Evolutionary conservation across 2,113 vertebrate genomes (phyloP), one percentile per base, ranked within the genome.

Genomic region (Misgurnus anguillicaudatus): DNA sequence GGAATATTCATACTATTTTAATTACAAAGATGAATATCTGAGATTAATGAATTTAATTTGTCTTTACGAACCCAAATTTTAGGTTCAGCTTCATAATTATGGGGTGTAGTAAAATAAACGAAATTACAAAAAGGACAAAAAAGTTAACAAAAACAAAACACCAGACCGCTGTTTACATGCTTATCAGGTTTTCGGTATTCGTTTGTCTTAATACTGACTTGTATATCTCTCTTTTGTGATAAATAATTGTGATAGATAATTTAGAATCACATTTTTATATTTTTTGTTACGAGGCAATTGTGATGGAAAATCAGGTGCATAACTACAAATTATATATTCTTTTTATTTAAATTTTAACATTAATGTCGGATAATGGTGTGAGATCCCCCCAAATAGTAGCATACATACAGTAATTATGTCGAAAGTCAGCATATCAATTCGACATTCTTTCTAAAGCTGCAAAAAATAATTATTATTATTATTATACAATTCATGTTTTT

Each of bases 31-130:
- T 39, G 36, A 39, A 31, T 61, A 31, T 36, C 42, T 57, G 36
- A 57, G 36, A 71, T 57, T 8, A 57, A 60, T 58, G 6, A 3
- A 60, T 58, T 60, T 24, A 14, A 71, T 60, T 16, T 41, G 4
- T 14, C 53, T 38, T 16, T 24, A 41, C 53, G 39, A 39, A 71
- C 55, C 68, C 38, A 73, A 11, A 73, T 24, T 42, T 73, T 21
- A 60, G 51, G 38, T 39, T 24, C 53, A 16, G 70, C 53, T 42
- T n/a, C 42, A 24, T 42, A 13, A 60, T 60, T 60, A 16, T 14
- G 21, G 11, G 42, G n/a, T 58, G 38, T 42, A 38, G 38, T 60
- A 11, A 38, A 42, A 17, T n/a, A 60, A 73, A 72, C 42, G 41
- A 72, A 58, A 72, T 10, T 21, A 16, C n/a, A 42, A 9, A n/a